Evolutionary conservation across 2,888 invertebrate species (phyloP).

Genomic region (Agrotis ipsilon): DNA sequence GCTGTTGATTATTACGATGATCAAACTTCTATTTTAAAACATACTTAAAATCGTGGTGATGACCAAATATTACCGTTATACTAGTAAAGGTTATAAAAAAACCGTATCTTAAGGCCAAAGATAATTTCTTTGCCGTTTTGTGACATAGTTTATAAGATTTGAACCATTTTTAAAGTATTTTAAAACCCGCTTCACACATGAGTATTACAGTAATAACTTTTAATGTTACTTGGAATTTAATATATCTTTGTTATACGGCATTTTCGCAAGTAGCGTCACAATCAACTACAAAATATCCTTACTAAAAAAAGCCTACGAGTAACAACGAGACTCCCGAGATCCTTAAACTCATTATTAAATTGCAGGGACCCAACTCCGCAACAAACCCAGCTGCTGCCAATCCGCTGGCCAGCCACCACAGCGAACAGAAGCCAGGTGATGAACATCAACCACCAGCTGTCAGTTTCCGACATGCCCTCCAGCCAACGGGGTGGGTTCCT

Average conservation of each 20-base stretch:
- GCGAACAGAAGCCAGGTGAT: conserved; percentile 73
- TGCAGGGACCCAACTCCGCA: conserved; percentile 83
- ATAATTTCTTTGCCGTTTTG: too few species aligned
- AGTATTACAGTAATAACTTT: not conserved
- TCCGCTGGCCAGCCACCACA: conserved; percentile 76
- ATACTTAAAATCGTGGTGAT: not conserved
- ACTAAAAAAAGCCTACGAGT: not conserved
- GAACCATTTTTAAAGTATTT: too few species aligned
- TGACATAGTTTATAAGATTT: too few species aligned
- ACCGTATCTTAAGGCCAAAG: not conserved
- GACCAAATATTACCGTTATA: not conserved
- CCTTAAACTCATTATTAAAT: not conserved
- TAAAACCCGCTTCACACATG: too few species aligned
- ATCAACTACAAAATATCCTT: not conserved
- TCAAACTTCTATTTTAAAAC: too few species aligned
- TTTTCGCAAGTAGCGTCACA: conserved; percentile 1
- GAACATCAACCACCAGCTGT: conserved; percentile 70
- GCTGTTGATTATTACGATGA: not conserved
- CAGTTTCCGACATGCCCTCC: conserved; percentile 66
- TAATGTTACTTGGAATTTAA: not conserved
- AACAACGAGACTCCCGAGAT: too few species aligned
- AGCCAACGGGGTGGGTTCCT: conserved; percentile 72
- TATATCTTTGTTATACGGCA: not conserved
- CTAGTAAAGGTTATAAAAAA: not conserved
- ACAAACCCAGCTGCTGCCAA: conserved; percentile 70